Evolutionary conservation across 1,140 invertebrate species (phyloP), one percentile per base, ranked within the genome.

Genomic region (Brachystomella parvula): DNA sequence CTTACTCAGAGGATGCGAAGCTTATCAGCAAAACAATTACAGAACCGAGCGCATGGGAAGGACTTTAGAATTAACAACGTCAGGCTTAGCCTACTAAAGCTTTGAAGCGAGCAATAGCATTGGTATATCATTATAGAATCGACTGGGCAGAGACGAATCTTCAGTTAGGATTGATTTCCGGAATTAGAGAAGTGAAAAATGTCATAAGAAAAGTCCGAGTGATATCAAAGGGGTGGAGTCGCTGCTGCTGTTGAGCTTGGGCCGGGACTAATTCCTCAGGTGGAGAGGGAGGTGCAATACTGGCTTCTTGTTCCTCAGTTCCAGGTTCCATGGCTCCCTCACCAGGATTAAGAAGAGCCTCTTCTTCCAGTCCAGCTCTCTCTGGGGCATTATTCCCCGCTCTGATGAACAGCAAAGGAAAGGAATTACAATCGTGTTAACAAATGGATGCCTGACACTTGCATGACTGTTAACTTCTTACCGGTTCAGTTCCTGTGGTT

Each of bases 111-210:
- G 39, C n/a, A 44, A 44, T 44, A 44, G 39, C n/a, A 12, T 12
- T 44, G 39, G n/a, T 12, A 44, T 44, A 44, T 12, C 9, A 12
- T 12, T 44, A 44, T 44, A 9, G n/a, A 44, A 44, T 9, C 24
- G 12, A 32, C 28, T 60, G 24, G 58, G 58, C n/a, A n/a, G n/a
- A n/a, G n/a, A n/a, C n/a, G n/a, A n/a, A n/a, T n/a, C n/a, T n/a
- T n/a, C n/a, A n/a, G n/a, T n/a, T n/a, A 2, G 32, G 61, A 44
- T 53, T 53, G 24, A 68, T 70, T 62, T 72, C 65, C 6, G 71
- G 71, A 61, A 72, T 72, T 9, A 72, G 39, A 21, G 71, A 72
- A 3, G 71, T 68, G 53, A 72, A 70, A 58, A 72, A 72, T 2
- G 71, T 72, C 2, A 68, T 72, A 29, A 72, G 44, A 58, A 72